Evolutionary conservation across 2,797 vertebrate genomes (phyloP), one percentile per base, ranked within the genome.

Genomic region (Artibeus lituratus): DNA sequence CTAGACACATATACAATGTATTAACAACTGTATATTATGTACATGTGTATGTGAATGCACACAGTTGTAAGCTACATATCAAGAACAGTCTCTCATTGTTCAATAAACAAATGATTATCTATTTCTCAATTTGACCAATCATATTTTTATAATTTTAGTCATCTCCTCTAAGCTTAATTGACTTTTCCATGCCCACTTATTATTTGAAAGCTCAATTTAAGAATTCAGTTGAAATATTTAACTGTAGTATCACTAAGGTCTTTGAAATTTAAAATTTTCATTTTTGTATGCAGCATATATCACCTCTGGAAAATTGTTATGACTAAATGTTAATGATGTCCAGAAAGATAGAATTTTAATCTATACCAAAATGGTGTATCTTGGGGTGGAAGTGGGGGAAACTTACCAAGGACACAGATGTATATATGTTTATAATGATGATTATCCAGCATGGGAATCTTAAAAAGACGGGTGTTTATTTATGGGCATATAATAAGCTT

Each of bases 291-390:
- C 97, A 62, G 49, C 69, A 76, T 96, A 57, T 96, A 97, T 98
- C 90, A 97, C 84, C 86, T 97, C 92, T 95, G 86, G 51, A 97
- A 98, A 98, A 98, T 96, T 92, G 82, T 96, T 97, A 87, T 53
- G 94, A 95, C 39, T 97, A 92, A 98, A 97, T 97, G 65, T 86
- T 96, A 94, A 32, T 96, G 94, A 96, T 90, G 78, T 76, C 78
- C 84, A 96, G 69, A 90, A 98, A 97, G 92, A 95, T 44, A 96
- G 97, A 95, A 96, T 97, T 97, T 97, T 95, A 98, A 97, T 96
- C 93, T 96, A 95, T 47, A 65, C 53, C 5, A 19, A 97, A 94
- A 95, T 62, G 69, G 42, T 76, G 90, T 91, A 44, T 91, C 94
- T 91, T 92, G 90, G 39, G 42, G 26, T 62, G 59, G 59, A 12